Conservation (phyloP, 1,140 invertebrate species). For the Conopomorpha cramerella region DNA sequence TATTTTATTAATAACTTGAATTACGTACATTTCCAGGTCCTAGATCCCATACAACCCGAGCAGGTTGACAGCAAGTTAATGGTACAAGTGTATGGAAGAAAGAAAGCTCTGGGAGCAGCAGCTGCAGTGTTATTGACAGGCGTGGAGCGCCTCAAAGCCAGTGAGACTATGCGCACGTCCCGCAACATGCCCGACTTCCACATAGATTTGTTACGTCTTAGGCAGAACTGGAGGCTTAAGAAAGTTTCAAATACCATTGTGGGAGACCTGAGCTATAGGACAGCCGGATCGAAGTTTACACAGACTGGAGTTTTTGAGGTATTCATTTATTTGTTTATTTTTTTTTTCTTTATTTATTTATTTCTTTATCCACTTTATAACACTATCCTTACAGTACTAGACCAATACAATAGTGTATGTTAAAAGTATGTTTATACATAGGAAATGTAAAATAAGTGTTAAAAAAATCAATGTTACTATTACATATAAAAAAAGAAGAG, state of each 20-base stretch:
- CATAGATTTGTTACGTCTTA: slow-evolving; percentile 84
- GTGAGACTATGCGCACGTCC: slow-evolving; percentile 74
- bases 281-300: slow-evolving; percentile 89
- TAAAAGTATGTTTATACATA: too few species aligned
- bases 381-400: too few species aligned
- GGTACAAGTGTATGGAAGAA: slow-evolving; percentile 88
- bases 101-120: slow-evolving; percentile 87
- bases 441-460: too few species aligned
- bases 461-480: too few species aligned
- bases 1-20: too few species aligned
- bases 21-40: too few species aligned
- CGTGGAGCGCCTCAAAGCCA: slow-evolving; percentile 82
- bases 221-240: slow-evolving; percentile 94
- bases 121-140: slow-evolving; percentile 81
- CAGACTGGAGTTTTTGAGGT: slow-evolving; percentile 95
- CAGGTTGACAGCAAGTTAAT: slow-evolving; percentile 80
- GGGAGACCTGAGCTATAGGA: slow-evolving; percentile 94
- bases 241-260: slow-evolving; percentile 95
- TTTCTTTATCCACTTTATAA: too few species aligned
- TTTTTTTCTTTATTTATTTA: too few species aligned
- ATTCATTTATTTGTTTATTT: too few species aligned
- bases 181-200: slow-evolving; percentile 87
- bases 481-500: too few species aligned
- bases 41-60: slow-evolving; percentile 91
- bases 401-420: too few species aligned